Evolutionary conservation across 64 coral and sea anemone species (phyloP), one percentile per base, ranked within the genome.

Genomic region (Actinia equina): DNA sequence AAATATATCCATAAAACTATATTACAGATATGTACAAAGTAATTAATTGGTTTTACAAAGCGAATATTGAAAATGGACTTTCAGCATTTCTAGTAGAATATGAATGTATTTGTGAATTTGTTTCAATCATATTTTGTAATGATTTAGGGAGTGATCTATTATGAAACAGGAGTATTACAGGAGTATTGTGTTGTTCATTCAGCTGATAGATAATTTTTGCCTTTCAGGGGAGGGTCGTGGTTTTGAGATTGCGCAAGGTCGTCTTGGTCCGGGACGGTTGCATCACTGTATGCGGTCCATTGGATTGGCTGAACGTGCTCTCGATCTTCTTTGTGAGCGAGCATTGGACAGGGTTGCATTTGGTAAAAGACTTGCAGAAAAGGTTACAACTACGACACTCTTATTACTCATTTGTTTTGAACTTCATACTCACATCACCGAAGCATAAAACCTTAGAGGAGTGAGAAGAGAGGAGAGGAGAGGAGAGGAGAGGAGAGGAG

Each of bases 221-320:
- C 22, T 83, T 77, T 51, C 17, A 99, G 97, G 97, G 43, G 97
- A 99, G 74, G 97, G 97, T n/a, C 93, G 97, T 43, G 97, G 97
- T 58, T 99, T 99, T 86, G 97, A 99, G 86, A 99, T 99, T 80
- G 93, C 97, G 11, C 97, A 99, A 89, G 97, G 97, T 11, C 97
- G 97, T 56, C 84, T 99, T 61, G 97, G 97, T 41, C 97, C 97
- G 59, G 97, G 97, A 14, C 93, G 97, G 3, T 89, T 99, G 27
- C 97, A 99, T 71, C 97, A 99, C 63, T 99, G 97, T 44, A 99
- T 99, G 97, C 93, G 97, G 44, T 51, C 76, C 1, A 84, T 99
- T 27, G 97, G 97, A 37, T 4, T 85, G 71, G 97, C 97, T 26
- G 93, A 99, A 62, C 93, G 88, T 56, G 86, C 97, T 37, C 84